Conservation (phyloP, 1,140 invertebrate species). For the Macrocentrus cingulum region DNA sequence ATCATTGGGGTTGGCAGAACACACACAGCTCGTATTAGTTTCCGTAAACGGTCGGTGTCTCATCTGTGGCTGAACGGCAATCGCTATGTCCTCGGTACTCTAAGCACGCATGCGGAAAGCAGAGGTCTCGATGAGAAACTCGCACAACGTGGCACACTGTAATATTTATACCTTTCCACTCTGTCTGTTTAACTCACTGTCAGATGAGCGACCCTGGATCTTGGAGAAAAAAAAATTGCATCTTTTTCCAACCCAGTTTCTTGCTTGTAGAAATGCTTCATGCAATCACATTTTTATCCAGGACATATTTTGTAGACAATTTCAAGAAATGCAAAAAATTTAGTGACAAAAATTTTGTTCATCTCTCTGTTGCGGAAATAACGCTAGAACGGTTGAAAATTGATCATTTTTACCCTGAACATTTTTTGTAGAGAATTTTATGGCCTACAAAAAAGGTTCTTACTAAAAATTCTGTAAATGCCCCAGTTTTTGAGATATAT, state of each 20-base stretch:
- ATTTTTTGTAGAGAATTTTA: slow-evolving; percentile 29
- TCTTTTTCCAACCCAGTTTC: no score
- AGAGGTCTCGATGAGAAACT: slow-evolving; percentile 22
- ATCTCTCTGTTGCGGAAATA: neutral
- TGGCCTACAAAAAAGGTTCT: slow-evolving; percentile 26
- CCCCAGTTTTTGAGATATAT: no score
- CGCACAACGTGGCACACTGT: slow-evolving; percentile 16
- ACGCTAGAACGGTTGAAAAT: neutral
- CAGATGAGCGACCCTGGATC: no score
- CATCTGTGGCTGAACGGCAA: slow-evolving; percentile 25
- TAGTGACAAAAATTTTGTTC: no score
- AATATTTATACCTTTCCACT: neutral
- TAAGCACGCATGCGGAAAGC: slow-evolving; percentile 38
- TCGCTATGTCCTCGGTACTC: slow-evolving; percentile 33
- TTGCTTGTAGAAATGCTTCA: no score
- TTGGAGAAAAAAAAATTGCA: no score
- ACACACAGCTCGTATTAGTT: no score
- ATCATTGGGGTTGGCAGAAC: no score
- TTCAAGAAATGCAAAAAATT: no score
- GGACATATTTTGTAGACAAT: no score
- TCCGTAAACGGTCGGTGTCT: slow-evolving; percentile 26
- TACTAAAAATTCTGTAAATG: no score
- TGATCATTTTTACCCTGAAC: slow-evolving; percentile 19
- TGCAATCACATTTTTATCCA: no score
- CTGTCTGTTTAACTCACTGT: neutral